Evolutionary conservation across 2,888 invertebrate genomes (phyloP).

Genomic region (Tinea semifulvella): DNA sequence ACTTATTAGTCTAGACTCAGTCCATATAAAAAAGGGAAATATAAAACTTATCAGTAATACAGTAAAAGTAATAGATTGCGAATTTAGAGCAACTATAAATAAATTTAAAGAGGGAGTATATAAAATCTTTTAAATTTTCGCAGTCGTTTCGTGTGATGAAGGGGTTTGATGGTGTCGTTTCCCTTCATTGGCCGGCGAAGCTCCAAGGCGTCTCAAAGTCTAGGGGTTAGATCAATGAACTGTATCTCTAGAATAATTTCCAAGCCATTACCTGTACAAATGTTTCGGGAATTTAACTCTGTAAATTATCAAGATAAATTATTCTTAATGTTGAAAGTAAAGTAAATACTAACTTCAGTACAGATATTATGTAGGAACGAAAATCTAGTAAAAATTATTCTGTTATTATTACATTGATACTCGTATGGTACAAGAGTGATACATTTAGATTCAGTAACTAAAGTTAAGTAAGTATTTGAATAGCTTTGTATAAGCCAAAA

Average conservation of each 20-base stretch:
- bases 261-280: conserved; percentile 3
- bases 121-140: conserved; percentile 1
- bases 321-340: too few species aligned
- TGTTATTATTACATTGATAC: too few species aligned
- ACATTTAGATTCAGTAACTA: too few species aligned
- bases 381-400: too few species aligned
- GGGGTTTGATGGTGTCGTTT: neutral
- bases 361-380: too few species aligned
- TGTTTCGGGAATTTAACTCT: too few species aligned
- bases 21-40: neutral
- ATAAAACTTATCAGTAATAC: neutral
- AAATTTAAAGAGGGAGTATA: neutral
- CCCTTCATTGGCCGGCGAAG: neutral
- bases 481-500: too few species aligned
- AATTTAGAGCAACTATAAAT: neutral
- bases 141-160: neutral
- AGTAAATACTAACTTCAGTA: too few species aligned
- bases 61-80: conserved; percentile 2
- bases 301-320: too few species aligned
- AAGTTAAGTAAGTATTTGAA: too few species aligned
- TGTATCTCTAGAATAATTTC: conserved; percentile 3
- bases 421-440: too few species aligned
- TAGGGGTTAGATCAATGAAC: neutral
- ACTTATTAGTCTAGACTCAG: too few species aligned
- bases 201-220: neutral